Base-by-base conservation (phyloP, 2,888 invertebrate species). In the Melanchra persicariae region DNA sequence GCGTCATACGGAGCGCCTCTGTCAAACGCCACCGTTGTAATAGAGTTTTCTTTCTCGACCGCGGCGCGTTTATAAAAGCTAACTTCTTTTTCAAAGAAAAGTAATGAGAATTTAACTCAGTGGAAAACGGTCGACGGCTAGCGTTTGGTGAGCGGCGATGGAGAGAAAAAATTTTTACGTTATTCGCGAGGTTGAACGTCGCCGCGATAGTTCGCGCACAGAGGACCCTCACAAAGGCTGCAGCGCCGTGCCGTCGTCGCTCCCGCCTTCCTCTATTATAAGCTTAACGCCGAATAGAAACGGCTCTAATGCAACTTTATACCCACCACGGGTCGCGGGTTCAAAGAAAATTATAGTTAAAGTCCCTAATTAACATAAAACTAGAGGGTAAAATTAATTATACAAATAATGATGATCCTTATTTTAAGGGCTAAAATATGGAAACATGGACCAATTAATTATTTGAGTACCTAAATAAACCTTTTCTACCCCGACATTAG, bases 21-120 rank as follows among this genome's bases (percentile, higher is more conserved):
- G 91, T 91, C 91, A 93, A 94, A 94, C 91, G 92, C 89, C 93
- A 91, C 92, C 90, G 90, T 92, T 93, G 92, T 94, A 92, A 94
- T 93, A 91, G 91, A 94, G 91, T 94, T 94, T 93, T 91, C 92
- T 91, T 91, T 90, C 90, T 90, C 90, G 89, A 89, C 89, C 91
- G 89, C 89, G 86, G 88, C 89, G 87, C 87, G 90, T 89, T 92
- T 92, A 92, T 93, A 93, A 93, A 93, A 91, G 93, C 91, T 92
- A 94, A 94, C 93, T 94, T 91, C 87, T 91, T 92, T 91, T 92
- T 93, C 91, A 93, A 89, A 93, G 93, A 91, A 93, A 95, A 92
- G 94, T 95, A 95, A 95, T 95, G 94, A 94, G 95, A 94, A 93
- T 93, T 92, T 93, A 94, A 95, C 95, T 93, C 90, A 90, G 94